phyloP scores from a whole-genome alignment of 2,113 vertebrate genomes.

The Desmodus rotundus region DNA sequence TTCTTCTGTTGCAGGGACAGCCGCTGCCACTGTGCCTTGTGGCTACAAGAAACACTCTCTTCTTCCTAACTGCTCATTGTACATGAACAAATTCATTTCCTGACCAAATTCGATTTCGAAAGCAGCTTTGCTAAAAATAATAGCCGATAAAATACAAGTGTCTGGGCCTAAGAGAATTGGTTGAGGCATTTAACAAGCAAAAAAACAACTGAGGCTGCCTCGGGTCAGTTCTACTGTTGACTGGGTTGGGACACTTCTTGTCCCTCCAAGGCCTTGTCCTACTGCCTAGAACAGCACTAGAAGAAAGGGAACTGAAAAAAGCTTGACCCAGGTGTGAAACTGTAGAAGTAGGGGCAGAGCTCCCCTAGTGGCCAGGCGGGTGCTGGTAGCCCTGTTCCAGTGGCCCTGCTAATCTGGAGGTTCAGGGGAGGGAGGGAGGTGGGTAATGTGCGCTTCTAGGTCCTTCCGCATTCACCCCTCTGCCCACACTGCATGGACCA shows the following conservation, averaged over 20 bases:
- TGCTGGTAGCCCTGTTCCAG: background rate
- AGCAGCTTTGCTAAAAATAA: slow-evolving; percentile 35
- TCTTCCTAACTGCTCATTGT: background rate
- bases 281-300: background rate
- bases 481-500: background rate
- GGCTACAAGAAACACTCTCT: background rate
- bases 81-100: background rate
- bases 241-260: background rate
- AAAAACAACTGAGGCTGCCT: background rate
- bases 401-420: background rate
- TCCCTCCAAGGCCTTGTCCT: background rate
- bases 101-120: slow-evolving; percentile 10
- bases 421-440: background rate
- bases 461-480: background rate
- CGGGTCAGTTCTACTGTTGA: background rate
- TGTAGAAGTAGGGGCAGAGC: background rate
- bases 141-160: background rate
- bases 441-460: background rate
- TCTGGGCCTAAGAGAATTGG: background rate
- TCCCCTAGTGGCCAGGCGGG: background rate
- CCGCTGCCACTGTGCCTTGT: background rate
- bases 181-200: background rate
- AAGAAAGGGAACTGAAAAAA: background rate
- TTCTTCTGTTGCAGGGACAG: background rate
- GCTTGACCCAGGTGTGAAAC: background rate